These are phyloP conservation scores for Drosophila niveifrons DNA, from an alignment of 2,888 invertebrate species.

Conservation along the genomic window DNA sequence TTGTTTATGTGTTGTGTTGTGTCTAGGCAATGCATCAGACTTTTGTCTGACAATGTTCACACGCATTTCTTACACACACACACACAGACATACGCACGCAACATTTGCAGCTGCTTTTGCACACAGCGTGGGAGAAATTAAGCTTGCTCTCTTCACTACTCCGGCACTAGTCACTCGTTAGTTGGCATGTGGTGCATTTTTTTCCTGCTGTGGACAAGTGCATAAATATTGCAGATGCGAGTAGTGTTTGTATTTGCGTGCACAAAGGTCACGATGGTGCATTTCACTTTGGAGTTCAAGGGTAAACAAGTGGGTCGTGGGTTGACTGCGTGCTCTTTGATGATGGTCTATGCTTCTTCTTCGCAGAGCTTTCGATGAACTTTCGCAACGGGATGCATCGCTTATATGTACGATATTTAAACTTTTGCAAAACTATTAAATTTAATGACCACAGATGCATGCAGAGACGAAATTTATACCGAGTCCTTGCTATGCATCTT, in stretches of 20 bases:
- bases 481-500: neutral
- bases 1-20: neutral
- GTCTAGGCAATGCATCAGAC: constrained; percentile 2
- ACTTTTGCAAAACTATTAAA: neutral
- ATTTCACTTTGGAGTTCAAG: constrained; percentile 49
- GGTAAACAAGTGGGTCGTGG: constrained; percentile 34
- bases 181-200: neutral
- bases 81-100: neutral
- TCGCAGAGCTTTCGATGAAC: constrained; percentile 3
- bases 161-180: neutral
- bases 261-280: constrained; percentile 41
- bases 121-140: neutral
- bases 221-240: constrained; percentile 47
- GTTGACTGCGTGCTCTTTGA: neutral
- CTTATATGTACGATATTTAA: neutral
- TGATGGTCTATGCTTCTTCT: neutral
- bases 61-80: constrained; percentile 7
- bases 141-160: constrained; percentile 7
- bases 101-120: constrained; percentile 8
- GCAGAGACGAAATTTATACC: neutral
- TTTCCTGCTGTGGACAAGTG: constrained; percentile 24
- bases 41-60: constrained; percentile 4
- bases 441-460: neutral
- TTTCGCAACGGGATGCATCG: constrained; percentile 1
- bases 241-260: constrained; percentile 25